phyloP scores from a whole-genome alignment of 2,888 invertebrate genomes.

The Drosophila paranaensis region DNA sequence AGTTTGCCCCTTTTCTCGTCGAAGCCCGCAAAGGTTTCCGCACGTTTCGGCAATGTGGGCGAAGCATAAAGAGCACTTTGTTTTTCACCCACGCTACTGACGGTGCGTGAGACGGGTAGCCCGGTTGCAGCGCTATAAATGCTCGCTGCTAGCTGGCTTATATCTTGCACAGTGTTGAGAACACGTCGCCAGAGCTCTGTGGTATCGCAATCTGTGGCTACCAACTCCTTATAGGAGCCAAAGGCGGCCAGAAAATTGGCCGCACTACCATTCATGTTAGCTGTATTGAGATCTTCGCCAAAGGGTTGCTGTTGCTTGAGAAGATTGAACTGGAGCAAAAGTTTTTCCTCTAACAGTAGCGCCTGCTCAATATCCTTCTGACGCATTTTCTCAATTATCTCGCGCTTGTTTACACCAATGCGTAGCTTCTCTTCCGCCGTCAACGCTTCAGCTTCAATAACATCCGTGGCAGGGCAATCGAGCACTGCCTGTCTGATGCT shows the following conservation, averaged over 20 bases:
- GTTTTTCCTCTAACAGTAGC: slow-evolving; percentile 94
- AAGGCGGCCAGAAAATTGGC: slow-evolving; percentile 84
- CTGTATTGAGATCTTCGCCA: slow-evolving; percentile 39
- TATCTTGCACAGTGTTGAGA: slow-evolving; percentile 86
- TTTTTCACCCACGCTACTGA: slow-evolving; percentile 97
- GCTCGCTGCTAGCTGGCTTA: slow-evolving; percentile 90
- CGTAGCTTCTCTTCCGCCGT: slow-evolving; percentile 92
- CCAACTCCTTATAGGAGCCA: slow-evolving; percentile 89
- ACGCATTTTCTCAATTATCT: slow-evolving; percentile 90
- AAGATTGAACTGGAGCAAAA: slow-evolving; percentile 92
- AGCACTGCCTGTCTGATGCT: slow-evolving; percentile 93
- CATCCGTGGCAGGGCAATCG: slow-evolving; percentile 91
- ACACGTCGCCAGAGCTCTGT: slow-evolving; percentile 94
- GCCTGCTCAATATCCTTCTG: slow-evolving; percentile 96
- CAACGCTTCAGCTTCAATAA: slow-evolving; percentile 90
- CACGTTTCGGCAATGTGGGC: slow-evolving; percentile 94
- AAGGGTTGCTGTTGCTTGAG: slow-evolving; percentile 85
- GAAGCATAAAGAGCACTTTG: slow-evolving; percentile 94
- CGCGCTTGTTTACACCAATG: slow-evolving; percentile 81
- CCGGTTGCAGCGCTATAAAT: slow-evolving; percentile 89
- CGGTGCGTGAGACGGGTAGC: slow-evolving; percentile 93
- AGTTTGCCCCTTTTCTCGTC: slow-evolving; percentile 87
- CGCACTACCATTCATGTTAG: slow-evolving; percentile 70
- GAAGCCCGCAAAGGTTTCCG: slow-evolving; percentile 98
- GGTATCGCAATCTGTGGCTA: slow-evolving; percentile 91